Percentiles rank a stretch among this genome's conserved stretches.
Evolutionary conservation across 92 coral and sea anemone species (phyloP).

Genomic region (Metridium senile): DNA sequence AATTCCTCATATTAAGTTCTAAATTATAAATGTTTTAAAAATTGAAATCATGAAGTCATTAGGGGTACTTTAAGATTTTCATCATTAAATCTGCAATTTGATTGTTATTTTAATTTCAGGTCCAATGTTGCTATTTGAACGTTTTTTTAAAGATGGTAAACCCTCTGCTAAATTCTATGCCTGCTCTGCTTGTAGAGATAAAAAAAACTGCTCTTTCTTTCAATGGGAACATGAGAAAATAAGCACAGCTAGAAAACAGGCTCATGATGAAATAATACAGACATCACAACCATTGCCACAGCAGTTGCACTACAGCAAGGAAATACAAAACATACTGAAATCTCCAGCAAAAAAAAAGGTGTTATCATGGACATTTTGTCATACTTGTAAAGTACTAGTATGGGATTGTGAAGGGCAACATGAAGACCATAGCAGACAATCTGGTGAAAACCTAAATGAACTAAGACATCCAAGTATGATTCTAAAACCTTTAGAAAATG

Average conservation of each 20-base stretch:
- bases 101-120: conserved; percentile 46
- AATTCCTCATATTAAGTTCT: no score
- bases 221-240: conserved; percentile 94
- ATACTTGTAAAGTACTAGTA: conserved; percentile 71
- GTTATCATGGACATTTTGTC: conserved; percentile 65
- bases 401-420: conserved; percentile 50
- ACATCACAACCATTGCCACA: conserved; percentile 52
- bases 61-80: no score
- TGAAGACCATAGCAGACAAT: conserved; percentile 48
- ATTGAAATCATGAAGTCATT: no score
- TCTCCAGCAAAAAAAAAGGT: conserved; percentile 20
- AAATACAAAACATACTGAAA: conserved; percentile 32
- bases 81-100: not conserved
- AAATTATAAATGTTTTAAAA: no score
- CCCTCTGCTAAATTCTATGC: conserved; percentile 78
- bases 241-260: conserved; percentile 66
- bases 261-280: conserved; percentile 70
- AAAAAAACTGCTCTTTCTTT: conserved; percentile 89
- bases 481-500: conserved; percentile 82
- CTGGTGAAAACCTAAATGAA: conserved; percentile 43
- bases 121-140: conserved; percentile 97
- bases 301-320: conserved; percentile 34
- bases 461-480: conserved; percentile 72
- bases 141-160: conserved; percentile 81
- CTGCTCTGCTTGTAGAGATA: conserved; percentile 94